Evolutionary conservation across 2,888 invertebrate species (phyloP), one percentile per base, ranked within the genome.

Genomic region (Therioaphis trifolii): DNA sequence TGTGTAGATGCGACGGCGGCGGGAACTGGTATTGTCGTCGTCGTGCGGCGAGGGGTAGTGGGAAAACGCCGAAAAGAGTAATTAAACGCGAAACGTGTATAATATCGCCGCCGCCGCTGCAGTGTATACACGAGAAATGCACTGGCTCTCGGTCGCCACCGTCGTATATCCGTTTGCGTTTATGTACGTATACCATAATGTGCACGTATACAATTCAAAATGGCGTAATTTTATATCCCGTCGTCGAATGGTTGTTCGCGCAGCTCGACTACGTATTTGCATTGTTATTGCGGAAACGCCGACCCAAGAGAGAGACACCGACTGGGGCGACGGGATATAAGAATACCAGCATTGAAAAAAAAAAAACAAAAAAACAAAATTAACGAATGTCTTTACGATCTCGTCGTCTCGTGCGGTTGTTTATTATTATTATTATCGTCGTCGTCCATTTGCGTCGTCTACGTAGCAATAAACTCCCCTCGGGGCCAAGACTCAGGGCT

Each of bases 261-360:
- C 66, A 27, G n/a, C n/a, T n/a, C n/a, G n/a, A n/a, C n/a, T n/a
- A 11, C 24, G 80, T 24, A 71, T 82, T 82, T 82, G 72, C 80
- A 82, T 82, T 71, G 46, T 80, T 71, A 63, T 52, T 27, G 35
- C 43, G 68, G 49, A 75, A 75, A 61, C 27, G 43, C 43, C 43
- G n/a, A 69, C n/a, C n/a, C n/a, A n/a, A n/a, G n/a, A n/a, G n/a
- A n/a, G n/a, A n/a, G 24, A 24, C 4, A n/a, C n/a, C n/a, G n/a
- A 27, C 14, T 4, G 69, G 21, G 21, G 7, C 18, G 12, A 66
- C 3, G n/a, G 4, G 18, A 9, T 5, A 4, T 18, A n/a, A n/a
- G 11, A 21, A 14, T 27, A 4, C 2, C 3, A 27, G 21, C n/a
- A n/a, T n/a, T n/a, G 21, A 21, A 21, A 61, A 27, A 27, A 61